Evolutionary conservation across 2,888 invertebrate species (phyloP), one percentile per base, ranked within the genome.

Genomic region (Steinernema carpocapsae): DNA sequence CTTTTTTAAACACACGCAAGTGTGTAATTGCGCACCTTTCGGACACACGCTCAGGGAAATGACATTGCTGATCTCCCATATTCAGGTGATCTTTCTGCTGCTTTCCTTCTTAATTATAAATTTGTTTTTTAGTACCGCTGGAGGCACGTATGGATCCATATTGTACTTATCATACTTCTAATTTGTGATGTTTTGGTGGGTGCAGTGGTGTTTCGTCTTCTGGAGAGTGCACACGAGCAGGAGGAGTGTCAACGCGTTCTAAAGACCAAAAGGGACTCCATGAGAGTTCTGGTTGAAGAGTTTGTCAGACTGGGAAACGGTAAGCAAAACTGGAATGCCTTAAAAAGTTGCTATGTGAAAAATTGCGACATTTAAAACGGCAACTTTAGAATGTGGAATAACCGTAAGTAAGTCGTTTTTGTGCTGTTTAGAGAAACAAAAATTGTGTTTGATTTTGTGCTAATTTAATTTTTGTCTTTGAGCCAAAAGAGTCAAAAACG

Each of bases 1-100:
- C 64, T 64, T 64, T 64, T 64, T 64, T 64, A 19, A 37, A 64
- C 64, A 32, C 64, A 64, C 64, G 64, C 64, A 64, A 64, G 64
- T 64, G 64, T 64, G 64, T 64, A 64, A 64, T 64, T 64, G 64
- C 64, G 64, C 64, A 64, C 64, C 64, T 29, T 29, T 7, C 64
- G 52, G 52, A 24, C 52, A 6, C 37, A 3, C 3, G 37, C 37
- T 10, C 4, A 3, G 4, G 48, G 48, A 6, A 6, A 64, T 64
- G 64, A 64, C 64, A 6, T 32, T 64, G 32, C 29, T 64, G 29
- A 29, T 64, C 64, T 64, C 64, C 12, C 64, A 64, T 37, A 64
- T 64, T 64, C 64, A 64, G 64, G 64, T 64, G 48, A 56, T 22
- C 26, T 56, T 26, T n/a, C 22, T 22, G 24, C 22, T 26, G 2